Evolutionary conservation across 2,797 vertebrate genomes (phyloP).

Genomic region (Hypotaenidia philippensis): DNA sequence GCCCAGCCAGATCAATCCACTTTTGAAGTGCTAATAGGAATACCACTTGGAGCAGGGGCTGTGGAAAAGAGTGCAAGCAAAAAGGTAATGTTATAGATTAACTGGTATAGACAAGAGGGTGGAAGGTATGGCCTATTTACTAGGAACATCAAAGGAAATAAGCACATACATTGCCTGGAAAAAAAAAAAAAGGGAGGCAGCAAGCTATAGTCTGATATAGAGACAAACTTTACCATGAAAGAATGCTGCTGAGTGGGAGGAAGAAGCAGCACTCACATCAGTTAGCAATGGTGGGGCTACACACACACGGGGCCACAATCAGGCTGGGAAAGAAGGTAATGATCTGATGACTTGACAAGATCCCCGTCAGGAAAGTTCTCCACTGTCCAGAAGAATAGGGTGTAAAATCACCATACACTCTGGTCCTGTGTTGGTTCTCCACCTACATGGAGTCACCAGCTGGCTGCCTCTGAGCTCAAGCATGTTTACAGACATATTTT

Average conservation of each 20-base stretch:
- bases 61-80: not conserved
- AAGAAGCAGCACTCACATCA: not conserved
- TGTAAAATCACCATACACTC: not conserved
- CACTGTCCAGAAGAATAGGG: not conserved
- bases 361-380: not conserved
- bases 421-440: not conserved
- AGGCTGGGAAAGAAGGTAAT: not conserved
- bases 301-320: not conserved
- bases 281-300: not conserved
- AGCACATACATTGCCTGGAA: not conserved
- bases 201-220: not conserved
- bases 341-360: not conserved
- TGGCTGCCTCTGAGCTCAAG: not conserved
- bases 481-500: not conserved
- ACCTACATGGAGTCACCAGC: not conserved
- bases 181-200: not conserved
- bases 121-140: slow-evolving; percentile 47
- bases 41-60: not conserved
- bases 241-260: slow-evolving; percentile 11
- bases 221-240: not conserved
- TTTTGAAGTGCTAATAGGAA: slow-evolving; percentile 63
- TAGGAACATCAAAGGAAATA: slow-evolving; percentile 52
- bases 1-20: not conserved
- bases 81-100: slow-evolving; percentile 44
- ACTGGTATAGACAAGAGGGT: not conserved